Evolutionary conservation across 1,140 invertebrate species (phyloP).

Genomic region (Atta colombica): DNA sequence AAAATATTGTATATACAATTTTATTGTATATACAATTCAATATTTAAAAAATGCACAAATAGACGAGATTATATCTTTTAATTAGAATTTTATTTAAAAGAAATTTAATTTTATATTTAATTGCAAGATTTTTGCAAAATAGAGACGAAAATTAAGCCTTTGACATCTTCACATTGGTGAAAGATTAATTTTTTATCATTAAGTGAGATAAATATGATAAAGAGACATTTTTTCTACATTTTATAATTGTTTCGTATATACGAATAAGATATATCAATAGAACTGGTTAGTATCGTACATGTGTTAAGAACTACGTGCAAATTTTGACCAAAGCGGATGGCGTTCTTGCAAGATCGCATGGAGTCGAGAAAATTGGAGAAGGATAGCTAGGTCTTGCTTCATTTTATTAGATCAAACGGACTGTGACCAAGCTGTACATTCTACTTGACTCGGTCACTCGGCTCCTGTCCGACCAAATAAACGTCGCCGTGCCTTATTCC

Average conservation of each 20-base stretch:
- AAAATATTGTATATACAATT: no score
- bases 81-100: neutral
- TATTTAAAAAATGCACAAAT: neutral
- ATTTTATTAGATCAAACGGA: conserved; percentile 83
- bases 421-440: conserved; percentile 82
- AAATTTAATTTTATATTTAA: neutral
- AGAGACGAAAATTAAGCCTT: neutral
- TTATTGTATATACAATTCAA: no score
- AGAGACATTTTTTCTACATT: neutral
- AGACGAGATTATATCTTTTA: neutral
- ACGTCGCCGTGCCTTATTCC: conserved; percentile 81
- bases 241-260: neutral
- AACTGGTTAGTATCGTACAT: neutral
- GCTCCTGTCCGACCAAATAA: conserved; percentile 84
- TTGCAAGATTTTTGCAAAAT: neutral
- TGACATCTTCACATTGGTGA: neutral
- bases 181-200: neutral
- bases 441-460: conserved; percentile 84
- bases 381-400: conserved; percentile 71
- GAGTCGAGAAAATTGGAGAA: conserved; percentile 64
- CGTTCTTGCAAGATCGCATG: conserved; percentile 29
- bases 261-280: neutral
- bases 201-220: neutral
- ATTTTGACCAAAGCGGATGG: conserved; percentile 1
- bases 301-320: neutral